These are phyloP conservation scores for Anagrus nilaparvatae DNA, from an alignment of 1,140 invertebrate genomes.

Conservation along the genomic window DNA sequence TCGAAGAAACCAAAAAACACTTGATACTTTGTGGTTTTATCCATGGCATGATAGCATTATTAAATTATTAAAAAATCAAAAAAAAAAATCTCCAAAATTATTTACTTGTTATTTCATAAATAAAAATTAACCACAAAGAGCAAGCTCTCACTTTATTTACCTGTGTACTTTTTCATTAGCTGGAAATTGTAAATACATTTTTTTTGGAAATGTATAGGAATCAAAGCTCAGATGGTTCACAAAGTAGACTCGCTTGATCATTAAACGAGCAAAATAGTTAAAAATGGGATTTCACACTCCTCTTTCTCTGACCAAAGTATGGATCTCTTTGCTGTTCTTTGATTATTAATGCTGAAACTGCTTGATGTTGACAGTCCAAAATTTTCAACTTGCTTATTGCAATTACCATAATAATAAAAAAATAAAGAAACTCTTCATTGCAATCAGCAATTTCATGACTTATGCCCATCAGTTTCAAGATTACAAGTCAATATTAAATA, in stretches of 20 bases:
- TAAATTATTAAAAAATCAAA: slow-evolving; percentile 10
- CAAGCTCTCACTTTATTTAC: slow-evolving; percentile 38
- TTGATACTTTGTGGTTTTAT: slow-evolving; percentile 38
- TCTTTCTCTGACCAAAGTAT: slow-evolving; percentile 44
- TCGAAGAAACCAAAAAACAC: slow-evolving; percentile 18
- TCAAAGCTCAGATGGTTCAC: slow-evolving; percentile 44
- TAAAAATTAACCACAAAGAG: slow-evolving; percentile 37
- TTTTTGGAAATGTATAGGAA: slow-evolving; percentile 42
- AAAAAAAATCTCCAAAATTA: background rate
- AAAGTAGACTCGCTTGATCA: slow-evolving; percentile 36
- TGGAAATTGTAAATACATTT: slow-evolving; percentile 44
- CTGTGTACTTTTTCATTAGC: slow-evolving; percentile 35
- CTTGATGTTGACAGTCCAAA: no score
- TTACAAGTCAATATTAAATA: slow-evolving; percentile 21
- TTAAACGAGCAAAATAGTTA: slow-evolving; percentile 34
- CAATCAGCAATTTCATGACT: slow-evolving; percentile 26
- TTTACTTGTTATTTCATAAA: background rate
- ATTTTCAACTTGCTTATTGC: no score
- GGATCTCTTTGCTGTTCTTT: slow-evolving; percentile 38
- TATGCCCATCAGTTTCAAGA: slow-evolving; percentile 23
- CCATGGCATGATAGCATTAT: slow-evolving; percentile 17
- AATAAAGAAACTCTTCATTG: slow-evolving; percentile 27
- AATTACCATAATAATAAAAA: no score
- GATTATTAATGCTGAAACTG: slow-evolving; percentile 30
- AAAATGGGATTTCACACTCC: slow-evolving; percentile 37